Conservation (phyloP, 2,888 invertebrate genomes). For the Drosophila ochracea region DNA sequence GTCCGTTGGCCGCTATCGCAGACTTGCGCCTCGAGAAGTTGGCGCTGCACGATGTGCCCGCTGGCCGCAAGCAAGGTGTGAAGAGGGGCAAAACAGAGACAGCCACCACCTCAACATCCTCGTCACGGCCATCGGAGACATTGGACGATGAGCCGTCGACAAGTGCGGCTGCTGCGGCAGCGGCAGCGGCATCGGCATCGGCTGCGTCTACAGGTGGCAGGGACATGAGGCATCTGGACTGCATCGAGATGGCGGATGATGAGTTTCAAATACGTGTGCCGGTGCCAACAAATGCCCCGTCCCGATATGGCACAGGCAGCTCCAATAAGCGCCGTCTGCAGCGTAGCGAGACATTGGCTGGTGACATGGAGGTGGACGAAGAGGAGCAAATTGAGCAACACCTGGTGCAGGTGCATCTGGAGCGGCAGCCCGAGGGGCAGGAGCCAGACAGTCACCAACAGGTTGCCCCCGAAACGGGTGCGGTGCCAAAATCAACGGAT, state of each 20-base stretch:
- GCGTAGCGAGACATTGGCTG: conserved; percentile 82
- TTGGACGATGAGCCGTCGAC: conserved; percentile 69
- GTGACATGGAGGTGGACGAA: conserved; percentile 73
- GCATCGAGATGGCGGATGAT: conserved; percentile 77
- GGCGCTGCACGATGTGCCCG: conserved; percentile 79
- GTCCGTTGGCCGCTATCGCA: conserved; percentile 55
- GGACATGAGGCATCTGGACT: conserved; percentile 48
- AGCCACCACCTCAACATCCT: not conserved
- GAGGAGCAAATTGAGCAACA: conserved; percentile 49
- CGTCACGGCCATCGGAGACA: conserved; percentile 6
- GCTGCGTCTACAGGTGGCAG: conserved; percentile 20
- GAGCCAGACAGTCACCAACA: not conserved
- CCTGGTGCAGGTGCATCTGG: conserved; percentile 62
- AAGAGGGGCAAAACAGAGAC: conserved; percentile 8
- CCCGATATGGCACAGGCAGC: conserved; percentile 1
- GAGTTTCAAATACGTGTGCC: conserved; percentile 74
- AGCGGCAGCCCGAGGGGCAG: not conserved
- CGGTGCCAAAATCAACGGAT: conserved; percentile 59
- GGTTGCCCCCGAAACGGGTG: conserved; percentile 44
- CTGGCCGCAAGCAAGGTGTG: conserved; percentile 48
- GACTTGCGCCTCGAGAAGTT: conserved; percentile 68
- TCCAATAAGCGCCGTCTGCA: conserved; percentile 71
- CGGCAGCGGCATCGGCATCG: conserved; percentile 51
- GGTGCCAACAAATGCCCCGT: conserved; percentile 41
- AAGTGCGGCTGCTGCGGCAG: conserved; percentile 65